Evolutionary conservation across 2,797 vertebrate species (phyloP).

Genomic region (Epinephelus malabaricus): DNA sequence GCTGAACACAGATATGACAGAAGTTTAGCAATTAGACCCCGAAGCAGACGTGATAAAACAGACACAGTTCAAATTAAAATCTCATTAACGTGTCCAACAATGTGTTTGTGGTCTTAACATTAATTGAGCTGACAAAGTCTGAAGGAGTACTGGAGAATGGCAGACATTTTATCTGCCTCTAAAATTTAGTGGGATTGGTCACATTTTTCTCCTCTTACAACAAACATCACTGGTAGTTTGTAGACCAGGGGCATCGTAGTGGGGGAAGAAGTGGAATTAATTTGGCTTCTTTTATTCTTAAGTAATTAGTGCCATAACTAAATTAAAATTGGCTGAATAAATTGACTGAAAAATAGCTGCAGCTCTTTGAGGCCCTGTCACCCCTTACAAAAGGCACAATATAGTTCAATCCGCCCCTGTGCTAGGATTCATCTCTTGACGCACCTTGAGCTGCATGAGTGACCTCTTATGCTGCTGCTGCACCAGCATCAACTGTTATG

Average conservation of each 20-base stretch:
- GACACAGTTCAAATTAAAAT: slow-evolving; percentile 39
- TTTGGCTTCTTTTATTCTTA: too few relatives aligned
- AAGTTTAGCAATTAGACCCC: slow-evolving; percentile 26
- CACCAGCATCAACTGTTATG: too few relatives aligned
- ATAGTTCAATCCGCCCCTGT: too few relatives aligned
- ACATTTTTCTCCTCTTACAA: slow-evolving; percentile 17
- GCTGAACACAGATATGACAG: slow-evolving; percentile 35
- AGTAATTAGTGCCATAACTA: too few relatives aligned
- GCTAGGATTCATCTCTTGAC: too few relatives aligned
- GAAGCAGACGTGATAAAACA: slow-evolving; percentile 29
- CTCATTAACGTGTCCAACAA: slow-evolving; percentile 38
- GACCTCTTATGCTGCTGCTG: too few relatives aligned
- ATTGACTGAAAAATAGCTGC: too few relatives aligned
- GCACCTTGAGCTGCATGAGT: too few relatives aligned
- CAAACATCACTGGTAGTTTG: not conserved
- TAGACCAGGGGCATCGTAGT: not conserved
- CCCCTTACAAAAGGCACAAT: too few relatives aligned
- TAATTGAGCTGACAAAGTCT: not conserved
- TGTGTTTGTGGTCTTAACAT: slow-evolving; percentile 5
- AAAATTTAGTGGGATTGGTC: slow-evolving; percentile 1
- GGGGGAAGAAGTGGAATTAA: too few relatives aligned
- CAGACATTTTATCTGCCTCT: not conserved
- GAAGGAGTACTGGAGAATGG: slow-evolving; percentile 1
- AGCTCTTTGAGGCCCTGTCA: too few relatives aligned
- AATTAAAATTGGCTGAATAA: too few relatives aligned